Evolutionary conservation across 2,797 vertebrate genomes (phyloP), one percentile per base, ranked within the genome.

Genomic region (Gephyroberyx darwinii): DNA sequence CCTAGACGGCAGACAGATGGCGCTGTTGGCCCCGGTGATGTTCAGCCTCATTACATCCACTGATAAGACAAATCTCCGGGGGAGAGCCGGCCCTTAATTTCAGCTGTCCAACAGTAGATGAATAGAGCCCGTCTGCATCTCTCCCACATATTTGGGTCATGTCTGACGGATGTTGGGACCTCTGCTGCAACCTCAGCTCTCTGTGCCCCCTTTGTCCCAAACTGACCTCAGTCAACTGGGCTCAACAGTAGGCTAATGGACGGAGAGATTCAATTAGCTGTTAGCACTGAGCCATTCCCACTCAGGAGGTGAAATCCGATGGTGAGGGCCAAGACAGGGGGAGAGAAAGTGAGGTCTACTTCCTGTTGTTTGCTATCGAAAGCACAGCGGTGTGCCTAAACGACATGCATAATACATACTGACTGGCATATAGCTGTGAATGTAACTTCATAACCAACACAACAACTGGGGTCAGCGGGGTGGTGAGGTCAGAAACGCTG

Each of bases 401-500:
- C 76, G 81, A 77, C 79, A 83, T 89, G 81, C 79, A 87, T 84
- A 86, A 91, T 86, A 78, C 79, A 89, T 83, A 64, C 58, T 75
- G 76, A 78, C 82, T 74, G 77, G 81, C 81, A 84, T 84, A 82
- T 71, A 75, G 80, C 69, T 73, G 80, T 58, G 78, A 51, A 65
- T 84, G 84, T 72, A 64, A 78, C 68, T 74, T 63, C 78, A 69
- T 78, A 83, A 86, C 72, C 79, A 69, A 81, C 77, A 84, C 75
- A 84, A 80, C 82, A 81, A 77, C 83, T 26, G 22, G 22, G 22
- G 22, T 26, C 22, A 26, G 26, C 80, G 72, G 66, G 4, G 0
- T 53, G 80, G 73, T 35, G 68, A 69, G 73, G 74, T 84, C 77
- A 77, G 50, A 68, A 19, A 22, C 59, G 58, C 59, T n/a, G 26